Evolutionary conservation across 2,888 invertebrate species (phyloP), one percentile per base, ranked within the genome.

Genomic region (Ctenicera cuprea): DNA sequence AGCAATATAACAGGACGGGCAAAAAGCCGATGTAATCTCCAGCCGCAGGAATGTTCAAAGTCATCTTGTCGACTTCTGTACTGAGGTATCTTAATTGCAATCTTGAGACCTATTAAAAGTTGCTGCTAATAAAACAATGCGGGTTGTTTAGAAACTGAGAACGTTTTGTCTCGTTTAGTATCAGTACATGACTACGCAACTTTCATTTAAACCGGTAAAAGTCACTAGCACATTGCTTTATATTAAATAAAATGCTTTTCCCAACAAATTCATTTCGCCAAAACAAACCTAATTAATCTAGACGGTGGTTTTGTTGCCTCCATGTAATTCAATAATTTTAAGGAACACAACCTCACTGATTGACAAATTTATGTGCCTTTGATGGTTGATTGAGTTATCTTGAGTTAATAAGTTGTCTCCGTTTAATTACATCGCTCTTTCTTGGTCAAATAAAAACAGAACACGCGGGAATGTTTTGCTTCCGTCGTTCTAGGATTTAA

Each of bases 281-380:
- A n/a, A n/a, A 7, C 26, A 11, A 11, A 52, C 3, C 57, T 20
- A 59, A 38, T 38, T 59, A 59, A 59, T 38, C 18, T 18, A 38
- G 4, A 18, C 3, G 45, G 45, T 16, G 38, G 59, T 59, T 37
- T 57, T 37, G 57, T 57, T 57, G 14, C 14, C 16, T 1, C 16
- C 5, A 20, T 4, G 38, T 37, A 59, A 59, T 59, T 20, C 18
- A 37, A 38, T 16, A 16, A 59, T 12, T 22, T 20, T 38, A 45
- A 9, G 43, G 18, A 63, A 43, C 26, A 63, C 45, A 22, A 30
- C 63, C 3, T 3, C 16, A n/a, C 14, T 45, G 63, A 61, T 61
- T 61, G 61, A 37, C 37, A 61, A 63, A 63, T 45, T 63, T 43
- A 43, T 5, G n/a, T 45, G 43, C 26, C 61, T 63, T 63, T 63